A percentile compares a stretch with the other conserved stretches of the same genome.
These are phyloP conservation scores for Gobius niger DNA, from an alignment of 2,113 vertebrate genomes.

Conservation along the genomic window DNA sequence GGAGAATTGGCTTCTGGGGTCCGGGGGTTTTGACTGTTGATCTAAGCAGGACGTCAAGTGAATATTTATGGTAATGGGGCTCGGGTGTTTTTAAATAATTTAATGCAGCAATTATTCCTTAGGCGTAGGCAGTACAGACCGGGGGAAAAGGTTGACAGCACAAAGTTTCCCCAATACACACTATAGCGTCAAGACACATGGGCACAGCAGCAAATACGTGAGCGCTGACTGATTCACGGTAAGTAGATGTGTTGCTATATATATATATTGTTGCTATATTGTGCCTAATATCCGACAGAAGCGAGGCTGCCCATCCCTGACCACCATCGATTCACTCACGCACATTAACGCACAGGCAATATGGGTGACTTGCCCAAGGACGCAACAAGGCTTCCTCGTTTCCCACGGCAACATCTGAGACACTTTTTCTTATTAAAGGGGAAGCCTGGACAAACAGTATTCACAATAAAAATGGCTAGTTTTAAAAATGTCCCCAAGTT, in stretches of 20 bases:
- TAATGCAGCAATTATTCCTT: slow-evolving; percentile 68
- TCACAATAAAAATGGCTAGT: background rate
- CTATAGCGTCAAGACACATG: slow-evolving; percentile 19
- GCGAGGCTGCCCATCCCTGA: too few relatives aligned
- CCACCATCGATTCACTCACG: too few relatives aligned
- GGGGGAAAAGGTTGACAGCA: slow-evolving; percentile 58
- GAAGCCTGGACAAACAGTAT: background rate
- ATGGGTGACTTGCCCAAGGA: too few relatives aligned
- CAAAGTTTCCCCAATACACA: slow-evolving; percentile 43
- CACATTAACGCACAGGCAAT: too few relatives aligned
- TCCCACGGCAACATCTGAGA: too few relatives aligned
- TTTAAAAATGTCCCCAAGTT: background rate
- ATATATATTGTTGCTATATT: too few relatives aligned
- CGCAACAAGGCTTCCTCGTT: too few relatives aligned
- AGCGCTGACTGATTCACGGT: background rate
- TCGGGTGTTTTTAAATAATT: slow-evolving; percentile 67
- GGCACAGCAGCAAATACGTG: slow-evolving; percentile 9
- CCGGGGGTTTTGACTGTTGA: slow-evolving; percentile 63
- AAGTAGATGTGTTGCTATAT: too few relatives aligned
- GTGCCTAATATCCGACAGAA: too few relatives aligned
- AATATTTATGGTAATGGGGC: slow-evolving; percentile 70
- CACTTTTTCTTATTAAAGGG: too few relatives aligned
- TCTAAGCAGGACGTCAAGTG: slow-evolving; percentile 64
- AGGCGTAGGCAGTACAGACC: slow-evolving; percentile 30
- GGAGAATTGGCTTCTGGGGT: slow-evolving; percentile 47